phyloP scores from a whole-genome alignment of 2,113 vertebrate species.

The Corynorhinus townsendii region DNA sequence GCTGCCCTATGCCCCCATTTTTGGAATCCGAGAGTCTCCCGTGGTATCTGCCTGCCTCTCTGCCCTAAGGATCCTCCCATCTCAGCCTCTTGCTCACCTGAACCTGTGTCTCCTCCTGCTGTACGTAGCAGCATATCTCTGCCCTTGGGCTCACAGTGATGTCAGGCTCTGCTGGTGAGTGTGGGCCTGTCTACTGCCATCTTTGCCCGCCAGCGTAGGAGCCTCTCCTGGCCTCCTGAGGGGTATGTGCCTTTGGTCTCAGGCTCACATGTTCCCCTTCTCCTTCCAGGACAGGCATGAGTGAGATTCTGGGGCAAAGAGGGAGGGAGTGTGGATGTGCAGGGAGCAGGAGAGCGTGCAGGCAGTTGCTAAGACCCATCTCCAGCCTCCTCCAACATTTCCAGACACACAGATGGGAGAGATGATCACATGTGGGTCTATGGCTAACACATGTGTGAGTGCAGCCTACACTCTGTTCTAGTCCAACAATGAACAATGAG shows the following conservation, averaged over 20 bases:
- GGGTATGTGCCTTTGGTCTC: background rate
- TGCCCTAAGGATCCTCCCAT: background rate
- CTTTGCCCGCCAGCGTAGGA: background rate
- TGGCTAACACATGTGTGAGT: background rate
- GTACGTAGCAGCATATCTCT: accelerated
- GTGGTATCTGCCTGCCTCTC: background rate
- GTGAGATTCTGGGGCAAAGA: background rate
- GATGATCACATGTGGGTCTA: background rate
- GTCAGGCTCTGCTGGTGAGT: background rate
- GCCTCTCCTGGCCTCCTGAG: background rate
- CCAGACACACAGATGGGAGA: background rate
- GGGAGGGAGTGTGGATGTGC: accelerated
- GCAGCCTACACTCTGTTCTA: background rate
- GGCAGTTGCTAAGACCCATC: background rate
- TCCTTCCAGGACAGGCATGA: background rate
- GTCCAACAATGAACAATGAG: background rate
- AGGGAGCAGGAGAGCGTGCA: background rate
- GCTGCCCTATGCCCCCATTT: background rate
- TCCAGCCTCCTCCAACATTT: background rate
- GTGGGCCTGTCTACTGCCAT: background rate
- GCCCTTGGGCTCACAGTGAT: background rate
- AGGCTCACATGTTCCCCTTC: background rate
- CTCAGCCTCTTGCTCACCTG: background rate
- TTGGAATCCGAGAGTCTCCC: background rate
- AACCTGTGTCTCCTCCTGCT: background rate